phyloP scores from a whole-genome alignment of 2,888 invertebrate genomes.

The Cabera pusaria region DNA sequence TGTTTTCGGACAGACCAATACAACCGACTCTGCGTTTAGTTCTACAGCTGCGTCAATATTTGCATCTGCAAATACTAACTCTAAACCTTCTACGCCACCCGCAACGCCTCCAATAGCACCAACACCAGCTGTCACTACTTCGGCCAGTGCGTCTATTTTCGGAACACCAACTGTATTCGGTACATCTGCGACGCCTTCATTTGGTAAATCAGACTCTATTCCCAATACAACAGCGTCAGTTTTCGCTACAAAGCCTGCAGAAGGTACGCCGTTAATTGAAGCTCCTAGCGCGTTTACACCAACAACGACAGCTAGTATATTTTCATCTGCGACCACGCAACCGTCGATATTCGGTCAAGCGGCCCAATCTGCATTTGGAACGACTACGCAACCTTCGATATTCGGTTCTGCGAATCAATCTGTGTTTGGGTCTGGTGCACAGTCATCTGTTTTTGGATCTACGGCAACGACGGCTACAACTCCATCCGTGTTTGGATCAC shows the following conservation, averaged over 20 bases:
- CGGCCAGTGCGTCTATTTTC: conserved; percentile 1
- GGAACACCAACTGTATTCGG: too few relatives aligned
- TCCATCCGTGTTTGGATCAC: conserved; percentile 45
- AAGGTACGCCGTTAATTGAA: conserved; percentile 7
- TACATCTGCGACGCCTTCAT: too few relatives aligned
- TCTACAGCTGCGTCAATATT: conserved; percentile 14
- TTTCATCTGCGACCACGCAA: conserved; percentile 16
- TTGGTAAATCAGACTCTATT: too few relatives aligned
- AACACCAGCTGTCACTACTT: conserved; percentile 20
- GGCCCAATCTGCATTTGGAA: conserved; percentile 36
- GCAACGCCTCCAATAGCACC: conserved; percentile 22
- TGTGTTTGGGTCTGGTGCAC: conserved; percentile 45
- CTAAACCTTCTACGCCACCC: conserved; percentile 34
- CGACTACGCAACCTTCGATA: conserved; percentile 28
- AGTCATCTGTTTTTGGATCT: conserved; percentile 49
- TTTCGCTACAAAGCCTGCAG: conserved; percentile 35
- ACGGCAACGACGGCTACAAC: conserved; percentile 39
- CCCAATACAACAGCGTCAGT: conserved; percentile 42
- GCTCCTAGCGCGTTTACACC: conserved; percentile 27
- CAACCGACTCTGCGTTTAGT: conserved; percentile 11
- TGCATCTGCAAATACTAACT: conserved; percentile 8
- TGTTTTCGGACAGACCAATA: conserved; percentile 13
- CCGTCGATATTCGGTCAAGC: conserved; percentile 26
- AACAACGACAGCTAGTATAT: conserved; percentile 25
- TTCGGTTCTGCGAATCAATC: conserved; percentile 39